Evolutionary conservation across 2,888 invertebrate species (phyloP), one percentile per base, ranked within the genome.

Genomic region (Plebejus anna): DNA sequence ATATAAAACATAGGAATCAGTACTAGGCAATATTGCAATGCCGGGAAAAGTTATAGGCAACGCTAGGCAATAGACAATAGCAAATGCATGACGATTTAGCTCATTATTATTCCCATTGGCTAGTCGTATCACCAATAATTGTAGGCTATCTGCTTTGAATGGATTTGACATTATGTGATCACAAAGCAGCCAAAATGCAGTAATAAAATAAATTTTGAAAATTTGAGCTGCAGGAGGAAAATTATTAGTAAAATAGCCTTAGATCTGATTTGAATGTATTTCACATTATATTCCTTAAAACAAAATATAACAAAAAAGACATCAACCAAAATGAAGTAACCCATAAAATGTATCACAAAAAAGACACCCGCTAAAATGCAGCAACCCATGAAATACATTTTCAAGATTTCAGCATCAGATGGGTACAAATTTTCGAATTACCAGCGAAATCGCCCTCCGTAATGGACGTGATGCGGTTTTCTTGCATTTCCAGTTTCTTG

Each of bases 401-500:
- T 11, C 66, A 1, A 66, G 13, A 66, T 66, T 36, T 61, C 32
- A 36, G 2, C 0, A n/a, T 3, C 61, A 28, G 28, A 38, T 38
- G 47, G 1, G 32, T 13, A 13, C 42, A n/a, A 71, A 42, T 71
- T 38, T 22, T 71, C 22, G 9, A 72, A 73, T 72, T 42, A 97
- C 98, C 98, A 92, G 96, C 96, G 87, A 98, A 98, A 87, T 98
- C 97, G 57, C 97, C 97, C 85, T 97, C 97, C 71, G 95, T 92
- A 80, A 98, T 97, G 51, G 95, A 91, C 70, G 95, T 94, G 78
- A 98, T 97, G 80, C 96, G 95, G 86, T 98, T 98, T 86, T 98
- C 97, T 85, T 98, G 98, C 94, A 98, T 96, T 90, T 98, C 98
- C 75, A 98, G 94, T 84, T 97, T 98, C 88, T 97, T 97, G 81